Percentiles rank a stretch among this genome's conserved stretches.
Conservation (phyloP, 2,888 invertebrate species). For the Poecilus cupreus region DNA sequence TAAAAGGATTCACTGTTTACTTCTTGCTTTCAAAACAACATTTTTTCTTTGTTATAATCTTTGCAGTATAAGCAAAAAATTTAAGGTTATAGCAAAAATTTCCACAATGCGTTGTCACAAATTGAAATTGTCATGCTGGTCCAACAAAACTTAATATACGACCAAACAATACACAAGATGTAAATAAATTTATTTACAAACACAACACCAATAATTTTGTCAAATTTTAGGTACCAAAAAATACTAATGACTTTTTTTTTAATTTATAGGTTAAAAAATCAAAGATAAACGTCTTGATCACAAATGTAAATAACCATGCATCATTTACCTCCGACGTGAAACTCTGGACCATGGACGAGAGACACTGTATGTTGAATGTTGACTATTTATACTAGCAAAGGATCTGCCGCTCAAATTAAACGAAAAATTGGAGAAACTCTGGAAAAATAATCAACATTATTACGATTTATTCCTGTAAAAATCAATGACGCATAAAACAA, state of each 20-base stretch:
- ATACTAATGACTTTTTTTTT: background rate
- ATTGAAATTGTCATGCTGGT: slow-evolving; percentile 24
- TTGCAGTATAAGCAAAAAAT: slow-evolving; percentile 20
- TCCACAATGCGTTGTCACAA: background rate
- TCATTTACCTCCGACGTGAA: slow-evolving; percentile 78
- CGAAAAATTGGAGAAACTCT: slow-evolving; percentile 78
- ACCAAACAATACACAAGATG: background rate
- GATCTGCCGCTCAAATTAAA: slow-evolving; percentile 79
- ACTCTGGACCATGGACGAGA: slow-evolving; percentile 81
- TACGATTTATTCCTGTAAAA: slow-evolving; percentile 56
- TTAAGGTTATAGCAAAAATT: slow-evolving; percentile 25
- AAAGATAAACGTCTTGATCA: background rate
- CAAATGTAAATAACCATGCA: slow-evolving; percentile 37
- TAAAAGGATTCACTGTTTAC: slow-evolving; percentile 28
- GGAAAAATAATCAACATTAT: slow-evolving; percentile 65
- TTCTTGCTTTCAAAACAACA: slow-evolving; percentile 1
- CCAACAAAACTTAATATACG: background rate
- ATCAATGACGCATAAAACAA: slow-evolving; percentile 69
- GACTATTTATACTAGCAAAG: slow-evolving; percentile 77
- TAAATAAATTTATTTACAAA: background rate
- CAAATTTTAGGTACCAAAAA: background rate
- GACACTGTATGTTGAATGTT: slow-evolving; percentile 78
- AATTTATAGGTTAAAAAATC: background rate
- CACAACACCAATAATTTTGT: background rate
- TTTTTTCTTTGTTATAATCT: slow-evolving; percentile 20